Conservation (phyloP, 2,888 invertebrate genomes). For the Dasypogon diadema region DNA sequence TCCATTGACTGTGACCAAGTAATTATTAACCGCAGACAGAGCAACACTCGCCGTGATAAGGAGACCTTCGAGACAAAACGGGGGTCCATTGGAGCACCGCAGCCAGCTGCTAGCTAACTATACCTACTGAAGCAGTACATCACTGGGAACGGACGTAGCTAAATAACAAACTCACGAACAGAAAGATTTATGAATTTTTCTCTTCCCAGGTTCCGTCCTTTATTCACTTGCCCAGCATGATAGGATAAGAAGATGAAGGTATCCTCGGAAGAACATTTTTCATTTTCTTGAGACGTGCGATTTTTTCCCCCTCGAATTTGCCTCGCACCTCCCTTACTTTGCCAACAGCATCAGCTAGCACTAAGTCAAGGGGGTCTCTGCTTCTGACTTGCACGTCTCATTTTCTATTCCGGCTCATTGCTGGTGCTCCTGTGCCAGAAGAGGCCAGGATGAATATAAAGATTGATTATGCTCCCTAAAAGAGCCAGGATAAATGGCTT, state of each 20-base stretch:
- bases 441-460: conserved; percentile 45
- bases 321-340: background rate
- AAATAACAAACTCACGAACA: conserved; percentile 50
- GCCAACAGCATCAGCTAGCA: background rate
- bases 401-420: conserved; percentile 46
- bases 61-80: conserved; percentile 26
- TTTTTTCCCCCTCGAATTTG: conserved; percentile 8
- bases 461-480: conserved; percentile 48
- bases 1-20: conserved; percentile 50
- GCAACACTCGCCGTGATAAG: conserved; percentile 21
- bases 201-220: conserved; percentile 32
- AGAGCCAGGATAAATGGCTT: conserved; percentile 47
- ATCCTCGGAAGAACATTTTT: conserved; percentile 50
- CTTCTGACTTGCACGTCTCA: conserved; percentile 34
- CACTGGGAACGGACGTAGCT: conserved; percentile 25
- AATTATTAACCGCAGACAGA: conserved; percentile 46
- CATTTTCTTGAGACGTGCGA: conserved; percentile 51
- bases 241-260: conserved; percentile 50
- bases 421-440: conserved; percentile 6
- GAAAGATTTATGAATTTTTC: conserved; percentile 49
- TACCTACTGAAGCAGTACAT: conserved; percentile 48
- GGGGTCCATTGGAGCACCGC: background rate
- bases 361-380: conserved; percentile 26
- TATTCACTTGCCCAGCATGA: conserved; percentile 46
- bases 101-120: background rate